phyloP scores from a whole-genome alignment of 2,888 invertebrate genomes.

The Synergus laeviventris region DNA sequence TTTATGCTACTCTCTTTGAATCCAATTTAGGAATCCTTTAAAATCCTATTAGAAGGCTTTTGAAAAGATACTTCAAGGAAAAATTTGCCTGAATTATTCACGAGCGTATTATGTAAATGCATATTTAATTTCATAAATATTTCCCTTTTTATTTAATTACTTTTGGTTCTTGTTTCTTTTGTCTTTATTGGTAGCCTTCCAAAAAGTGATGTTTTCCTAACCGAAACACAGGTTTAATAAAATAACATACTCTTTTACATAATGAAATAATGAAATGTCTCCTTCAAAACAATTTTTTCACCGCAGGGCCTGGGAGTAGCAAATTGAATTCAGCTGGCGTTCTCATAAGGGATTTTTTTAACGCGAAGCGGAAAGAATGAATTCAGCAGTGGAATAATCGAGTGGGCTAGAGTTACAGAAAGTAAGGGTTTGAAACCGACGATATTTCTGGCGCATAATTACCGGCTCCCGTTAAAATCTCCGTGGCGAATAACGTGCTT shows the following conservation, averaged over 20 bases:
- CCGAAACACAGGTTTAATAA: background rate
- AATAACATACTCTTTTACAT: background rate
- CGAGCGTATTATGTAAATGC: background rate
- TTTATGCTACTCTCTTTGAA: conserved; percentile 4
- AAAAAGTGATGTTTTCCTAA: background rate
- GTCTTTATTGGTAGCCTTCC: background rate
- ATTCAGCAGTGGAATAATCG: conserved; percentile 36
- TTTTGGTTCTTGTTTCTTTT: background rate
- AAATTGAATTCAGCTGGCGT: conserved; percentile 35
- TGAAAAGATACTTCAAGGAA: background rate
- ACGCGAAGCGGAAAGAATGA: conserved; percentile 28
- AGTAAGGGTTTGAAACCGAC: conserved; percentile 16
- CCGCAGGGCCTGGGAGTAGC: conserved; percentile 31
- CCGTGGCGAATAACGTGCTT: conserved; percentile 32
- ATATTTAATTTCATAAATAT: background rate
- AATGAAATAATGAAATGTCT: conserved; percentile 6
- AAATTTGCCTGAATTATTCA: background rate
- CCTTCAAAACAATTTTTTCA: conserved; percentile 22
- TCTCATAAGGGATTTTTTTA: conserved; percentile 26
- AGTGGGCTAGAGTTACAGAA: conserved; percentile 37
- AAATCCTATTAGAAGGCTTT: background rate
- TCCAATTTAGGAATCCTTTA: too few species aligned
- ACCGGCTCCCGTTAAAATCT: conserved; percentile 34
- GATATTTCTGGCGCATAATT: conserved; percentile 30
- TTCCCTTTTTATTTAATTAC: background rate